These are phyloP conservation scores for Peromyscus aztecus DNA, from an alignment of 2,797 vertebrate species.

Conservation along the genomic window DNA sequence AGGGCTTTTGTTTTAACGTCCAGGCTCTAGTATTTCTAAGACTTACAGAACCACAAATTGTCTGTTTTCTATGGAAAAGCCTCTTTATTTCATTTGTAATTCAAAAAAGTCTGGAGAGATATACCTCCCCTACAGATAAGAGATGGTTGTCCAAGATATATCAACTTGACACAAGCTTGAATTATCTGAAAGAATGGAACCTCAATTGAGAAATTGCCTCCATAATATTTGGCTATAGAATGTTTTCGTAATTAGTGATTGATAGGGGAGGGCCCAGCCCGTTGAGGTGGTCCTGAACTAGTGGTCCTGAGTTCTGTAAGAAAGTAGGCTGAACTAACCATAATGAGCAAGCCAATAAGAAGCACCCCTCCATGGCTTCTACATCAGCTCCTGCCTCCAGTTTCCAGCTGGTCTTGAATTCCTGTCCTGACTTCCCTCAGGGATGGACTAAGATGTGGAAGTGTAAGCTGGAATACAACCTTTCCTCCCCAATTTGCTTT, in stretches of 20 bases:
- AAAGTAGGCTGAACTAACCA: background rate
- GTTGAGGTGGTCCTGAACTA: background rate
- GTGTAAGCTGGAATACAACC: background rate
- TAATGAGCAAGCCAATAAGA: background rate
- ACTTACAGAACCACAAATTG: background rate
- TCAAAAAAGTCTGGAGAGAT: background rate
- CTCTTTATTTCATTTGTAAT: background rate
- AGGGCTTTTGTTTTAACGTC: background rate
- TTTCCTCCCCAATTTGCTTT: background rate
- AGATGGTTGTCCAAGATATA: background rate
- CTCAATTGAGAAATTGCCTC: background rate
- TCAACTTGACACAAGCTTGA: background rate
- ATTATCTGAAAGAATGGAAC: background rate
- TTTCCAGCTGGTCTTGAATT: background rate
- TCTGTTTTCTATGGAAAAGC: background rate
- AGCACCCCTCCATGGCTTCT: background rate
- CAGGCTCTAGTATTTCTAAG: background rate
- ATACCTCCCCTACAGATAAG: background rate
- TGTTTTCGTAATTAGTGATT: background rate
- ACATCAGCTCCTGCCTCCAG: background rate
- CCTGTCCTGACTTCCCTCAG: background rate
- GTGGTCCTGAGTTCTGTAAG: background rate
- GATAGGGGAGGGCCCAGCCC: background rate
- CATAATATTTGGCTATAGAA: background rate
- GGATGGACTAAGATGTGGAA: background rate